phyloP scores from a whole-genome alignment of 1,140 invertebrate genomes.

The Hesperophylax magnus region DNA sequence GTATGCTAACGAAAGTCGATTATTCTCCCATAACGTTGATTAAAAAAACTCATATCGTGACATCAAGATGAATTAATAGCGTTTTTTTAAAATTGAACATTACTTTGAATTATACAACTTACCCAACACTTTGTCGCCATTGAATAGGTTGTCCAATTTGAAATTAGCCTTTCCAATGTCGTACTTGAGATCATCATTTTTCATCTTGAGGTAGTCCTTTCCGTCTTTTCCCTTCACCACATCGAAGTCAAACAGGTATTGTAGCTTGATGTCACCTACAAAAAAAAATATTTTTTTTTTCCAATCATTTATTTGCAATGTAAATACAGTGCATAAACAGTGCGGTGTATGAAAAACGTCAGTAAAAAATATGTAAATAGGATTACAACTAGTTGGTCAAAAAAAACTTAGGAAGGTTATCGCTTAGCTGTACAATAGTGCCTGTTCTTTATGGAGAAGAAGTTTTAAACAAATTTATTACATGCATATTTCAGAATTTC shows the following conservation, averaged over 20 bases:
- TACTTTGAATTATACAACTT: too few relatives aligned
- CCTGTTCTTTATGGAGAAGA: neutral
- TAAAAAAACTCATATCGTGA: too few relatives aligned
- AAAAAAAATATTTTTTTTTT: neutral
- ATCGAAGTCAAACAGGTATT: constrained; percentile 51
- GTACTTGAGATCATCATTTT: constrained; percentile 40
- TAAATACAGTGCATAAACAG: neutral
- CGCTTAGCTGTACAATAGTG: neutral
- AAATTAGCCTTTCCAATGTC: constrained; percentile 57
- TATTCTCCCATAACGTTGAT: neutral
- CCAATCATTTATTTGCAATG: too few relatives aligned
- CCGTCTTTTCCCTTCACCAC: constrained; percentile 52
- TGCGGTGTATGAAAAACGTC: neutral
- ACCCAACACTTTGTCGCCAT: constrained; percentile 60
- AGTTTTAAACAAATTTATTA: neutral
- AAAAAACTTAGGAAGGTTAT: neutral
- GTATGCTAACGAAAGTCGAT: too few relatives aligned
- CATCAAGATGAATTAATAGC: too few relatives aligned
- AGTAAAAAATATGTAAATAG: neutral
- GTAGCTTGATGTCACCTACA: constrained; percentile 52
- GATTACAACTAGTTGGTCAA: neutral
- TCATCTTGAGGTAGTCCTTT: constrained; percentile 53
- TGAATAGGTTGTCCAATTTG: constrained; percentile 60
- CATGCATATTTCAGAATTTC: too few relatives aligned
- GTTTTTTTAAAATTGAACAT: too few relatives aligned